Percentiles rank a stretch among this genome's conserved stretches.
These are phyloP conservation scores for Athene noctua DNA, from an alignment of 2,113 vertebrate species.

Conservation along the genomic window DNA sequence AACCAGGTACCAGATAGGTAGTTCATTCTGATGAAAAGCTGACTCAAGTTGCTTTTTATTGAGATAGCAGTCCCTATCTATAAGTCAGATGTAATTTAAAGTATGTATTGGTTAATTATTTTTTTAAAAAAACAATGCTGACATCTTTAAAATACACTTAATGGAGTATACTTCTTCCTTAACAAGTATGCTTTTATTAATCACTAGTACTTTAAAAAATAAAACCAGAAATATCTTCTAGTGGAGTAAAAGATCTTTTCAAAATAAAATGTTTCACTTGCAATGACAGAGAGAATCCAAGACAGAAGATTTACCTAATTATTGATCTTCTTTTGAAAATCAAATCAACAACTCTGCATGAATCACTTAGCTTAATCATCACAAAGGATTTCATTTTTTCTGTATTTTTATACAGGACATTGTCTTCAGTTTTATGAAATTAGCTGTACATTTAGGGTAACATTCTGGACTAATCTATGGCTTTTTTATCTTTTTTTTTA, in stretches of 20 bases:
- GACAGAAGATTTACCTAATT: not conserved
- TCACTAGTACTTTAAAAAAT: not conserved
- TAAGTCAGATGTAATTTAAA: not conserved
- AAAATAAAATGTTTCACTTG: not conserved
- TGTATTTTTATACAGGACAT: not conserved
- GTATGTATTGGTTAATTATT: not conserved
- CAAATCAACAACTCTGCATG: not conserved
- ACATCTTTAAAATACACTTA: not conserved
- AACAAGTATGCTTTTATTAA: not conserved
- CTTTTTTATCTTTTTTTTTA: not conserved
- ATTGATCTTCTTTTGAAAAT: slow-evolving; percentile 45
- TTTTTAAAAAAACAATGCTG: not conserved
- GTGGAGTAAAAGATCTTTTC: not conserved
- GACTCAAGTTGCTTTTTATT: not conserved
- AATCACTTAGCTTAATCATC: slow-evolving; percentile 46
- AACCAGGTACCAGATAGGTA: not conserved
- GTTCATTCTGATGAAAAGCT: not conserved
- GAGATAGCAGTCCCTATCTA: not conserved
- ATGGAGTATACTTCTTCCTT: not conserved
- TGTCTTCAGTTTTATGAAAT: slow-evolving; percentile 38
- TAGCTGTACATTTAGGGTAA: not conserved
- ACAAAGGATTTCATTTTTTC: slow-evolving; percentile 11
- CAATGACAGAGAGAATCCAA: not conserved
- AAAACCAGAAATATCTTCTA: not conserved
- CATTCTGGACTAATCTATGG: not conserved